phyloP scores from a whole-genome alignment of 2,888 invertebrate species.

The Apotomis betuletana region DNA sequence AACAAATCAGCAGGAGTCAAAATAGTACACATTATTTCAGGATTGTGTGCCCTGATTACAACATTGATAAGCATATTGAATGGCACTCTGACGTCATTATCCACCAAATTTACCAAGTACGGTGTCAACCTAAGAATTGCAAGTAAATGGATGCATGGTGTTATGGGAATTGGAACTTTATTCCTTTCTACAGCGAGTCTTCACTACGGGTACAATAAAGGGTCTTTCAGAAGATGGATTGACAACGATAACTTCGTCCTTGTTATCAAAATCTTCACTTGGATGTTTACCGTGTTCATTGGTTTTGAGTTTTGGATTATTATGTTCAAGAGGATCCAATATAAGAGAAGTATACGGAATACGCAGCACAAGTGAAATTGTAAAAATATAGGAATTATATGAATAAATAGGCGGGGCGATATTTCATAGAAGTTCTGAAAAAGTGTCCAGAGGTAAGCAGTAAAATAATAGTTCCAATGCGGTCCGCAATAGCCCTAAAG shows the following conservation, averaged over 20 bases:
- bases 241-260: slow-evolving; percentile 42
- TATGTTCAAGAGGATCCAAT: slow-evolving; percentile 44
- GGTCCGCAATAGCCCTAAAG: too few relatives aligned
- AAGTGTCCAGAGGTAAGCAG: too few relatives aligned
- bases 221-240: slow-evolving; percentile 53
- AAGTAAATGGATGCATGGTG: slow-evolving; percentile 53
- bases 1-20: neutral
- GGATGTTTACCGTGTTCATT: slow-evolving; percentile 51
- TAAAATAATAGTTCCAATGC: too few relatives aligned
- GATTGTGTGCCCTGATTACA: slow-evolving; percentile 52
- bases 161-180: slow-evolving; percentile 53
- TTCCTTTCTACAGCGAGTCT: slow-evolving; percentile 54
- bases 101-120: slow-evolving; percentile 45
- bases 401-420: too few relatives aligned
- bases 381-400: too few relatives aligned
- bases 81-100: slow-evolving; percentile 50
- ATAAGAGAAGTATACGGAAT: neutral
- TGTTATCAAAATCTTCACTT: slow-evolving; percentile 39
- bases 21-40: slow-evolving; percentile 49
- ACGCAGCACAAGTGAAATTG: neutral
- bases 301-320: slow-evolving; percentile 54
- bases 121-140: slow-evolving; percentile 42
- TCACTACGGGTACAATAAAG: slow-evolving; percentile 52
- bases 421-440: too few relatives aligned
- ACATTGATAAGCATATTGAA: slow-evolving; percentile 51